Evolutionary conservation across 2,888 invertebrate species (phyloP).

Genomic region (Liodrosophila aerea): DNA sequence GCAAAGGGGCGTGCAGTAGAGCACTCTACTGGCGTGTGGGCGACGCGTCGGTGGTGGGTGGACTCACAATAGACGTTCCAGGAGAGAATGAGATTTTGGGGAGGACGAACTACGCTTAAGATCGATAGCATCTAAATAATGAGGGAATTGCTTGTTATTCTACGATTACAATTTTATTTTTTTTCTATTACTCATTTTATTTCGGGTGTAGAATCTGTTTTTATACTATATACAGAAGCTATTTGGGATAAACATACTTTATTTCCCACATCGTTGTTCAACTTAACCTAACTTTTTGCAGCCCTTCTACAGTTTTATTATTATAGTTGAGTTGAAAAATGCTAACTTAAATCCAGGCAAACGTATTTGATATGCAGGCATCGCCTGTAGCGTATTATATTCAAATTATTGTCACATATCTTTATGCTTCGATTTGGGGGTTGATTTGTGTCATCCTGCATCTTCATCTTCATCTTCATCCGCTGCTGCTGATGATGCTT

Average conservation of each 20-base stretch:
- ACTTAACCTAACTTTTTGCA: no score
- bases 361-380: no score
- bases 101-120: constrained; percentile 20
- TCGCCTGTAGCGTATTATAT: constrained; percentile 53
- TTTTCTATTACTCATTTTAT: constrained; percentile 2
- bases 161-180: constrained; percentile 30
- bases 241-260: no score
- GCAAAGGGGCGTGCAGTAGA: constrained; percentile 33
- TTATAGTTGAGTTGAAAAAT: not conserved
- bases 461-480: constrained; percentile 6
- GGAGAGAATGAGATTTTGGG: not conserved
- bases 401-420: constrained; percentile 54
- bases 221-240: not conserved
- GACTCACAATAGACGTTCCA: no score
- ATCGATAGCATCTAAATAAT: constrained; percentile 43
- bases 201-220: not conserved
- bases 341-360: no score
- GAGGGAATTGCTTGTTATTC: constrained; percentile 34
- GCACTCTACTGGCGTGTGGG: not conserved
- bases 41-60: no score
- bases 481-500: constrained; percentile 6
- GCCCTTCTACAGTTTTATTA: not conserved
- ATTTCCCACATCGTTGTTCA: no score
- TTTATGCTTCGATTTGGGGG: constrained; percentile 52
- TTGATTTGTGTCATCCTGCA: constrained; percentile 57